Percentiles rank a stretch among this genome's conserved stretches.
Conservation (phyloP, 2,113 vertebrate genomes). For the Chelonoidis abingdonii region DNA sequence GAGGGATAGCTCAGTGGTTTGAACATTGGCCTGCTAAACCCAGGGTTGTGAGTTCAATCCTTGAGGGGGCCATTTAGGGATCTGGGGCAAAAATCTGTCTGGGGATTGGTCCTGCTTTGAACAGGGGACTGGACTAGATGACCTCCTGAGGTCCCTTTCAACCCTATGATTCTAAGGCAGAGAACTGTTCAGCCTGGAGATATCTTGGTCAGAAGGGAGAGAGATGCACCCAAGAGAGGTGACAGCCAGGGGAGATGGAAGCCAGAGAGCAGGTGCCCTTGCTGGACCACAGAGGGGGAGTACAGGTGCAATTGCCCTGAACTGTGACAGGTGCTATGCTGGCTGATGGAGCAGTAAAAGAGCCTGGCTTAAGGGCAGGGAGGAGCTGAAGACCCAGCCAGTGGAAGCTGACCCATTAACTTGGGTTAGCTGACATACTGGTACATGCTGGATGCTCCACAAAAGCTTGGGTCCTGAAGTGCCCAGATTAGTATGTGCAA, state of each 20-base stretch:
- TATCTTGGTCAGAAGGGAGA: not conserved
- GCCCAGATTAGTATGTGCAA: accelerated
- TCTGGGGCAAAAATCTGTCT: too few species aligned
- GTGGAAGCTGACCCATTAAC: not conserved
- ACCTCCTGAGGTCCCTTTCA: too few species aligned
- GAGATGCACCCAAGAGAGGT: too few species aligned
- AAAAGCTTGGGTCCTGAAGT: not conserved
- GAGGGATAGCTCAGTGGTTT: too few species aligned
- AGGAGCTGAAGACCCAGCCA: not conserved
- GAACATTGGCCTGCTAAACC: too few species aligned
- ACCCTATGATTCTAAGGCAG: not conserved
- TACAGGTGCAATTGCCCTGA: not conserved
- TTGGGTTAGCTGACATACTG: not conserved
- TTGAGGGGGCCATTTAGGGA: too few species aligned
- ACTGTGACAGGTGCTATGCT: not conserved
- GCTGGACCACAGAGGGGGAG: not conserved
- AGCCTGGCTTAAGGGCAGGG: not conserved
- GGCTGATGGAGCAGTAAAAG: not conserved
- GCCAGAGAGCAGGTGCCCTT: not conserved
- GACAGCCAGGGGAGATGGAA: not conserved
- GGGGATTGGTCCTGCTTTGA: too few species aligned
- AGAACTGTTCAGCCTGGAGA: not conserved
- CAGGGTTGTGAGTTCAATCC: too few species aligned
- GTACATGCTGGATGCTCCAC: not conserved
- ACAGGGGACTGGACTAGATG: too few species aligned